These are phyloP conservation scores for Metalampra italica DNA, from an alignment of 2,888 invertebrate species.

Conservation along the genomic window DNA sequence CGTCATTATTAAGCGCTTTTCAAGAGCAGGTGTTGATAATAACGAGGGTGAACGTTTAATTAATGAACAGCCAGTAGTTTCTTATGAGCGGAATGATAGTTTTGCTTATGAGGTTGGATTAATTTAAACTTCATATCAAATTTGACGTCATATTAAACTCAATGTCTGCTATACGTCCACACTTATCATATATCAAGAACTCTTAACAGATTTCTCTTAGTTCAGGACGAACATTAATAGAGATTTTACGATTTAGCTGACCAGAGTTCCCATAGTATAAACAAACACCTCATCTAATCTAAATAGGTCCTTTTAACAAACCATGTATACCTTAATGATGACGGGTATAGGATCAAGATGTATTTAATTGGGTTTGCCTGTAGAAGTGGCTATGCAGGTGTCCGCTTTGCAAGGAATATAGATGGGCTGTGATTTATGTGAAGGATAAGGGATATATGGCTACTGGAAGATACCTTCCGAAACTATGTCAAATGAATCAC, in stretches of 20 bases:
- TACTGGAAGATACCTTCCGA: slow-evolving; percentile 11
- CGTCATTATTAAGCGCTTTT: slow-evolving; percentile 76
- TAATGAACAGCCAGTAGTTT: slow-evolving; percentile 61
- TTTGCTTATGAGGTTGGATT: not conserved
- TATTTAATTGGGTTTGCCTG: slow-evolving; percentile 72
- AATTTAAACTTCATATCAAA: not conserved
- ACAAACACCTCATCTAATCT: slow-evolving; percentile 33
- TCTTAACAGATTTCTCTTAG: too few relatives aligned
- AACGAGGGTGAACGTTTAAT: slow-evolving; percentile 72
- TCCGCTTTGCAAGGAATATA: slow-evolving; percentile 53
- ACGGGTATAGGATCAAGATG: slow-evolving; percentile 64
- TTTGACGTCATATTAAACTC: not conserved
- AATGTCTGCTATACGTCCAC: not conserved
- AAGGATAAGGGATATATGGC: slow-evolving; percentile 11
- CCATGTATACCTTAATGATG: slow-evolving; percentile 63
- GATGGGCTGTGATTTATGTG: slow-evolving; percentile 60
- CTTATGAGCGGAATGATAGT: slow-evolving; percentile 17
- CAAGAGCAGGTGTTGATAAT: slow-evolving; percentile 76
- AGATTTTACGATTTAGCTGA: slow-evolving; percentile 11
- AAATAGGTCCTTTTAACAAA: slow-evolving; percentile 49
- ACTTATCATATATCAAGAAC: too few relatives aligned
- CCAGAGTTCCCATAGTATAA: slow-evolving; percentile 35
- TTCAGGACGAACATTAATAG: too few relatives aligned
- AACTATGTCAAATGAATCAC: too few relatives aligned
- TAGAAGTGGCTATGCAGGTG: slow-evolving; percentile 54